phyloP scores from a whole-genome alignment of 2,113 vertebrate species.

The Cynoglossus semilaevis region DNA sequence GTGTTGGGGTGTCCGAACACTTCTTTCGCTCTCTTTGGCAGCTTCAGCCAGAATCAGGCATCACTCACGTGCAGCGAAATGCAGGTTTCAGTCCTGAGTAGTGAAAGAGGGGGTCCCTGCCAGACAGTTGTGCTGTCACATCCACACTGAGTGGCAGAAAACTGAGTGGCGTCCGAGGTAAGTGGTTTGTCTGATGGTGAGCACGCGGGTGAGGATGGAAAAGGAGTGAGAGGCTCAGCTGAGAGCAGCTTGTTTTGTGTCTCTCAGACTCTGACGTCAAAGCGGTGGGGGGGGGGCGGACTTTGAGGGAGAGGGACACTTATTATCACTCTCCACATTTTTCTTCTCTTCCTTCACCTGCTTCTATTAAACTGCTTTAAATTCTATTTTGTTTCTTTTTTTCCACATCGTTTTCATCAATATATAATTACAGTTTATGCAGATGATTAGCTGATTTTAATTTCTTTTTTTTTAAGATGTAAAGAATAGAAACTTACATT shows the following conservation, averaged over 20 bases:
- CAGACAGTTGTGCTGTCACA: too few relatives aligned
- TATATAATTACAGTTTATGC: too few relatives aligned
- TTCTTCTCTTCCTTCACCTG: background rate
- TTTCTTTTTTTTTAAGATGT: too few relatives aligned
- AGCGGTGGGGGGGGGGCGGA: slow-evolving; percentile 65
- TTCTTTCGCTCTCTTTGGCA: slow-evolving; percentile 1
- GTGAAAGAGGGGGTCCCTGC: background rate
- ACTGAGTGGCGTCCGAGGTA: slow-evolving; percentile 21
- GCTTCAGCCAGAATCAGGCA: slow-evolving; percentile 21
- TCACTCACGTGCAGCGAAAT: background rate
- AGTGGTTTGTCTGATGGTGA: slow-evolving; percentile 35
- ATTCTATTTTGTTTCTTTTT: slow-evolving; percentile 14
- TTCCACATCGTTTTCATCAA: background rate
- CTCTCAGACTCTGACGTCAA: slow-evolving; percentile 78
- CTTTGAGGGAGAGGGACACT: slow-evolving; percentile 44
- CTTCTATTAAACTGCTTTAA: background rate
- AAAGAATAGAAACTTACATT: too few relatives aligned
- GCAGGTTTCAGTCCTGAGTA: slow-evolving; percentile 22
- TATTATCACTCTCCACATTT: slow-evolving; percentile 27
- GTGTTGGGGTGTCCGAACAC: slow-evolving; percentile 11
- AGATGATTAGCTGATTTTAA: too few relatives aligned
- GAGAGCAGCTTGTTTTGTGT: slow-evolving; percentile 80
- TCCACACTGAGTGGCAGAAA: background rate
- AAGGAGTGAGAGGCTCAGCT: slow-evolving; percentile 67
- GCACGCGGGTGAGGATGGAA: slow-evolving; percentile 38